Evolutionary conservation across 2,888 invertebrate genomes (phyloP).

Genomic region (Willowsia nigromaculata): DNA sequence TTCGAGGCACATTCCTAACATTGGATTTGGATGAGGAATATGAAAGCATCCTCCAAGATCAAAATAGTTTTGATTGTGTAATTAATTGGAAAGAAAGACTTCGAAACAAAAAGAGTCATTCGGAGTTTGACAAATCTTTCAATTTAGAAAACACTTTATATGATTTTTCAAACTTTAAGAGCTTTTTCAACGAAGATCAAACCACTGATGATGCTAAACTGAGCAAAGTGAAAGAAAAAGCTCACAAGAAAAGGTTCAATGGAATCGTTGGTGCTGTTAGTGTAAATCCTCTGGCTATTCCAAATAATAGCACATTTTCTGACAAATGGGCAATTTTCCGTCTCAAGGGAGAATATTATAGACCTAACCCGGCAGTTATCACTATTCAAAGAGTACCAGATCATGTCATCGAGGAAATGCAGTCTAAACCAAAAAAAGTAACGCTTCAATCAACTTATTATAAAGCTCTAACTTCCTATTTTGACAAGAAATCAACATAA

Average conservation of each 20-base stretch:
- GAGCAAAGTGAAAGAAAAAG: too few species aligned
- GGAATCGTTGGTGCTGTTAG: slow-evolving; percentile 19
- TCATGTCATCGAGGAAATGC: not conserved
- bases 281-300: not conserved
- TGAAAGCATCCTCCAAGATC: not conserved
- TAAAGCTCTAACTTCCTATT: slow-evolving; percentile 16
- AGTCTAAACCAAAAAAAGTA: not conserved
- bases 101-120: not conserved
- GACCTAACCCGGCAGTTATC: slow-evolving; percentile 37
- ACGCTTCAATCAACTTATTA: slow-evolving; percentile 17
- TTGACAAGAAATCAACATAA: not conserved
- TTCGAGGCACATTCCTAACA: not conserved
- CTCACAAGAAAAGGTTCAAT: not conserved
- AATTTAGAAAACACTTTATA: not conserved
- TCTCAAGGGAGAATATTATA: slow-evolving; percentile 42
- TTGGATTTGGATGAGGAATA: slow-evolving; percentile 22
- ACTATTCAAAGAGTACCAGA: slow-evolving; percentile 6
- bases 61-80: not conserved
- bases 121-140: not conserved
- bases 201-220: not conserved
- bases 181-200: not conserved
- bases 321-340: not conserved
- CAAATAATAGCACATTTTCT: not conserved
- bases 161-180: not conserved
- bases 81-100: not conserved